A percentile compares a stretch with the other conserved stretches of the same genome.
These are phyloP conservation scores for Clarias laeviceps DNA, from an alignment of 2,797 vertebrate genomes.

Conservation along the genomic window DNA sequence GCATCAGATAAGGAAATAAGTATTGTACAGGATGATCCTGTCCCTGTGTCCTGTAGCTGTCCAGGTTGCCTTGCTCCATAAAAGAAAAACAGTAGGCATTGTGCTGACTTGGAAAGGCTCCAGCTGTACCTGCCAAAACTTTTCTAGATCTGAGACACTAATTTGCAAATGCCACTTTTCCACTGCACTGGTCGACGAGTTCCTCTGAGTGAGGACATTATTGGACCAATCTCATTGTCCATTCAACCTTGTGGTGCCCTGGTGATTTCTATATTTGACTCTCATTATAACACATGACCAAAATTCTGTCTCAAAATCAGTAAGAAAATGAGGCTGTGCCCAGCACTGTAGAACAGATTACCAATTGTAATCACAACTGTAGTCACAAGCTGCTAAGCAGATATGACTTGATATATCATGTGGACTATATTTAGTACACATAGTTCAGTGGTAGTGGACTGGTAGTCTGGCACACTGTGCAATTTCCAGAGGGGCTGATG, in stretches of 20 bases:
- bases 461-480: too few species aligned
- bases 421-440: neutral
- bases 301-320: neutral
- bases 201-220: neutral
- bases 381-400: neutral
- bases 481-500: too few species aligned
- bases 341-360: neutral
- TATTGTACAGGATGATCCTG: neutral
- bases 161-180: neutral
- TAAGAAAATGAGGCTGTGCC: neutral
- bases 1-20: neutral
- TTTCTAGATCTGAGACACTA: neutral
- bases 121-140: neutral
- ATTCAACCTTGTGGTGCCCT: neutral
- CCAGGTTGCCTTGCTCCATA: neutral
- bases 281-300: neutral
- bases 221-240: neutral
- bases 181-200: neutral
- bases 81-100: neutral
- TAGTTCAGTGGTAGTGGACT: neutral
- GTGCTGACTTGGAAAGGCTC: neutral
- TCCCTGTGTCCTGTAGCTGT: neutral
- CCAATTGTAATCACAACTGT: neutral
- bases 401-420: neutral
- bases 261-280: neutral